These are phyloP conservation scores for Mungos mungo DNA, from an alignment of 2,113 vertebrate species.

Conservation along the genomic window DNA sequence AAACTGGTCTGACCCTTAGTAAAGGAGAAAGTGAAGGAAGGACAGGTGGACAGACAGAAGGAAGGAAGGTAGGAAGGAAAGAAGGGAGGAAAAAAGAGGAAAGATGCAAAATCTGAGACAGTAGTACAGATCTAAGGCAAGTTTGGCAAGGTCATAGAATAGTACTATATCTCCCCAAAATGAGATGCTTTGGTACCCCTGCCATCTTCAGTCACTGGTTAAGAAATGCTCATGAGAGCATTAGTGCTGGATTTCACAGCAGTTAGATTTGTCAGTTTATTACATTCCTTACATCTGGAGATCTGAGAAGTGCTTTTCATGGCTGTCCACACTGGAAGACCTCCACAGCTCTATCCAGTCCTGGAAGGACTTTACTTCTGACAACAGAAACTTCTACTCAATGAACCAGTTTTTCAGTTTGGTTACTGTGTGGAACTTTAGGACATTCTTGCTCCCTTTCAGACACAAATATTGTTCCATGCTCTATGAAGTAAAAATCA, in stretches of 20 bases:
- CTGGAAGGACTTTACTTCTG: not conserved
- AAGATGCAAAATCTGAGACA: not conserved
- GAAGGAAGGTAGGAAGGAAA: not conserved
- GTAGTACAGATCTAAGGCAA: not conserved
- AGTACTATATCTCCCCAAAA: not conserved
- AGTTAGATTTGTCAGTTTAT: not conserved
- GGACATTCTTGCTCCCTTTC: not conserved
- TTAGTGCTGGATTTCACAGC: not conserved
- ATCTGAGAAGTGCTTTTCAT: not conserved
- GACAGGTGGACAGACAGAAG: accelerated
- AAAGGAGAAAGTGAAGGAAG: not conserved
- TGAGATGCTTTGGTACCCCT: not conserved
- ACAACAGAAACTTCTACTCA: not conserved
- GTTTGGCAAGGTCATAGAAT: not conserved
- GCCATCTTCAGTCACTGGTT: not conserved
- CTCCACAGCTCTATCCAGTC: not conserved
- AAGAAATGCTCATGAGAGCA: not conserved
- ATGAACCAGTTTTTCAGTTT: not conserved
- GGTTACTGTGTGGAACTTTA: not conserved
- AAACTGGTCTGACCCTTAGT: not conserved
- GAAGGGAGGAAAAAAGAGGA: too few relatives aligned
- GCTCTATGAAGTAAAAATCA: not conserved
- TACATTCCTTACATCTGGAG: not conserved
- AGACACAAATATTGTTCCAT: not conserved
- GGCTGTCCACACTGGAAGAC: not conserved